Evolutionary conservation across 2,888 invertebrate species (phyloP), one percentile per base, ranked within the genome.

Genomic region (Tridacna gigas): DNA sequence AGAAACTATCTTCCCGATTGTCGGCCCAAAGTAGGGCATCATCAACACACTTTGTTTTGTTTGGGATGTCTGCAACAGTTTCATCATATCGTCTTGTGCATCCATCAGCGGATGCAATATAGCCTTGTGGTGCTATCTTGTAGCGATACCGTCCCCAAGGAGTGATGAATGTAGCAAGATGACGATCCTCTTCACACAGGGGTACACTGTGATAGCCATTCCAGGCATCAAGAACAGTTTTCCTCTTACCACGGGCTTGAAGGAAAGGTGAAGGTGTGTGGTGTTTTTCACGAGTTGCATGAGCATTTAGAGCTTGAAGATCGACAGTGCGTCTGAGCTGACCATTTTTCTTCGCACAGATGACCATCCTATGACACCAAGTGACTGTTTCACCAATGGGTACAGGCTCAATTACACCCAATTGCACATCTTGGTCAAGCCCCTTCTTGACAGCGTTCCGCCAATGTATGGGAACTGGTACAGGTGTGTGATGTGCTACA

Each of bases 391-490:
- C 74, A 28, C 74, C 74, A 13, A 60, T 26, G 0, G 89, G 88
- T 0, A 90, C 90, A 3, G 83, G 84, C 76, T 89, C 90, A 12
- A 90, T 63, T 5, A 90, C 88, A 28, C 88, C 88, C 7, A 91
- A 75, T 1, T 81, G 37, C 0, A 89, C 89, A 77, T 91, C 90
- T 25, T 83, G 88, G 75, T 91, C 90, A 1, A 91, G 82, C 0
- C 88, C 89, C 28, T 79, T 89, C 71, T 91, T 91, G 3, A 91
- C 89, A 11, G 83, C 86, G 11, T 89, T 86, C 61, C 85, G 86
- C 91, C 91, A 91, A 74, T 91, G 90, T 0, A 92, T 13, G n/a
- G 90, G 91, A 5, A 91, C 90, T 22, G 89, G 90, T n/a, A 91
- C 83, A 9, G 91, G 91, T 0, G 88, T 90, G 74, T 91, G 91